phyloP scores from a whole-genome alignment of 2,888 invertebrate species.

The Nipponacmea schrenckii region DNA sequence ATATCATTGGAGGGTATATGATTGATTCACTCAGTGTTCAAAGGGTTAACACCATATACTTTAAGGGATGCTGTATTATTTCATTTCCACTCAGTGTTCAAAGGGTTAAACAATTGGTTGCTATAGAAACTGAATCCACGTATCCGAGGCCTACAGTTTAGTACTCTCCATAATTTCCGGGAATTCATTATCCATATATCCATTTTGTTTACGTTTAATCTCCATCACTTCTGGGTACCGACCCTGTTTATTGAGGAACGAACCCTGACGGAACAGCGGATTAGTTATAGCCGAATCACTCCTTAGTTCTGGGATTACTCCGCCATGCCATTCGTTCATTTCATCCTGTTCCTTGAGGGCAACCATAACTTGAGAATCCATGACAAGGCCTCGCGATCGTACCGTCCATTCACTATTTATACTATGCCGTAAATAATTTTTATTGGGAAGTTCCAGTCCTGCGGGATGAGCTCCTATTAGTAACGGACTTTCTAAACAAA shows the following conservation, averaged over 20 bases:
- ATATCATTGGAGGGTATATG: too few species aligned
- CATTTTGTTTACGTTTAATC: background rate
- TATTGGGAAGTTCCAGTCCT: conserved; percentile 43
- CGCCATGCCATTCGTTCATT: conserved; percentile 34
- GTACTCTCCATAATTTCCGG: conserved; percentile 48
- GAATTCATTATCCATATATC: conserved; percentile 16
- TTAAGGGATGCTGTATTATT: too few species aligned
- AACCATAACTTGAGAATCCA: conserved; percentile 11
- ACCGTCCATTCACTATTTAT: conserved; percentile 52
- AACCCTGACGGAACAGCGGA: conserved; percentile 39
- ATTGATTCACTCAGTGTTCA: too few species aligned
- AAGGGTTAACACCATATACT: too few species aligned
- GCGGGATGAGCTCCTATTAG: conserved; percentile 55
- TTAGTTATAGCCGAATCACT: conserved; percentile 43
- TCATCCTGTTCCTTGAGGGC: conserved; percentile 11
- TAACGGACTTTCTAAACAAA: conserved; percentile 57
- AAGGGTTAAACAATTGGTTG: too few species aligned
- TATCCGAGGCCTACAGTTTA: conserved; percentile 32
- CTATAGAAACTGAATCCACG: too few species aligned
- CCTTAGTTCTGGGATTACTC: conserved; percentile 46
- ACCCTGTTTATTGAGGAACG: conserved; percentile 14
- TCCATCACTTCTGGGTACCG: background rate
- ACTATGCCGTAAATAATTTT: conserved; percentile 26
- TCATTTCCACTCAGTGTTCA: too few species aligned
- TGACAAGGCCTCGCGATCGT: conserved; percentile 27